phyloP scores from a whole-genome alignment of 2,113 vertebrate species.

The Colinus virginianus region DNA sequence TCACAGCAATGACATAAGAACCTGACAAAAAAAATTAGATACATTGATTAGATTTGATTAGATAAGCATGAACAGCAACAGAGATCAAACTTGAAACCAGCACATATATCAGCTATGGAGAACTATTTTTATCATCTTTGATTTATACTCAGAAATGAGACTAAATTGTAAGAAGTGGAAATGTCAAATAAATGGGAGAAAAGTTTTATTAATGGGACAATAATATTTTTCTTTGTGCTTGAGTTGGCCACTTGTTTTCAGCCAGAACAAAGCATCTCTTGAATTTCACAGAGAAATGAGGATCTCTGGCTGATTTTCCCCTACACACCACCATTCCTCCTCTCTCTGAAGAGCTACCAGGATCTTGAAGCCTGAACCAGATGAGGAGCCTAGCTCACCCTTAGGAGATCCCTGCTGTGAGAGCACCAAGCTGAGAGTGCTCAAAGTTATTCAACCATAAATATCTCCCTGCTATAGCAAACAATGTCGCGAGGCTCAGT shows the following conservation, averaged over 20 bases:
- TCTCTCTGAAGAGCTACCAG: not conserved
- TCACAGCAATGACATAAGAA: not conserved
- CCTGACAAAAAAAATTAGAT: constrained; percentile 48
- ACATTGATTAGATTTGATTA: constrained; percentile 70
- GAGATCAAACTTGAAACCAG: constrained; percentile 56
- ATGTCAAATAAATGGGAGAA: constrained; percentile 57
- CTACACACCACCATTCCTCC: not conserved
- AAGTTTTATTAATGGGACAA: constrained; percentile 62
- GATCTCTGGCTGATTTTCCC: not conserved
- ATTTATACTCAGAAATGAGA: constrained; percentile 16
- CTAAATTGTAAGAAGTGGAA: constrained; percentile 50
- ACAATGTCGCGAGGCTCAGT: not conserved
- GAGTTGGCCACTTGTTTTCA: constrained; percentile 33
- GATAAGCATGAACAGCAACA: constrained; percentile 64
- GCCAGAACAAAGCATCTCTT: not conserved
- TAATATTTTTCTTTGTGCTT: constrained; percentile 54
- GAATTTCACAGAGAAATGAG: constrained; percentile 10
- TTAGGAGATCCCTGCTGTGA: fast-evolving
- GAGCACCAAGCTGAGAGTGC: not conserved
- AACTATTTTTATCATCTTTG: constrained; percentile 65
- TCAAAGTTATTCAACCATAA: not conserved
- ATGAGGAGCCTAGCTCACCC: not conserved
- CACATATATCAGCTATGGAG: not conserved
- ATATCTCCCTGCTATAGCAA: constrained; percentile 8
- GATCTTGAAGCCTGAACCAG: not conserved